A percentile compares a stretch with the other conserved stretches of the same genome.
These are phyloP conservation scores for Ceratina australensis DNA, from an alignment of 1,140 invertebrate species.

Conservation along the genomic window DNA sequence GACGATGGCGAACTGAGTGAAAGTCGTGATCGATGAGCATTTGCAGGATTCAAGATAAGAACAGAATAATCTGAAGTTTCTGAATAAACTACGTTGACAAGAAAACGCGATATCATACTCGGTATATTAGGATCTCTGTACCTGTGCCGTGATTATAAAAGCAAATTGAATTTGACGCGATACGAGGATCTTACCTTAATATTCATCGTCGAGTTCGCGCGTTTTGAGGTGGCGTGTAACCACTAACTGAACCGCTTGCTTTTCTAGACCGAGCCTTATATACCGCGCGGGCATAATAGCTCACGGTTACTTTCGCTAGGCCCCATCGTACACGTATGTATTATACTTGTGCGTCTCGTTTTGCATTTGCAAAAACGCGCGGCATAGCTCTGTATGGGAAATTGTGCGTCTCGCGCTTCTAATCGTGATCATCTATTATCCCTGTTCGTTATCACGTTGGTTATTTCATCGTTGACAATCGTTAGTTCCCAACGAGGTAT, in stretches of 20 bases:
- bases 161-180: no score
- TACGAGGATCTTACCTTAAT: constrained; percentile 68
- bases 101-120: no score
- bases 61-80: no score
- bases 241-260: constrained; percentile 77
- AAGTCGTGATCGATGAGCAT: not conserved
- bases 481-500: not conserved
- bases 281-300: constrained; percentile 75
- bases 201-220: constrained; percentile 74
- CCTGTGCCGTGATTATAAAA: no score
- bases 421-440: constrained; percentile 14
- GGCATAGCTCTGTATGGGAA: constrained; percentile 45
- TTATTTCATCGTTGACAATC: not conserved
- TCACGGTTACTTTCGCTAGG: constrained; percentile 75
- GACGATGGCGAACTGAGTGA: constrained; percentile 64
- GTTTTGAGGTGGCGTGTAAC: constrained; percentile 74
- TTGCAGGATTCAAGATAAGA: not conserved
- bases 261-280: constrained; percentile 76
- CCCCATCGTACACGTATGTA: constrained; percentile 70
- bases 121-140: no score
- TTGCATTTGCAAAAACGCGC: constrained; percentile 55
- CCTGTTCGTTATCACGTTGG: constrained; percentile 8
- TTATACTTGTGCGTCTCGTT: constrained; percentile 57
- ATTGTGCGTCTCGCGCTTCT: constrained; percentile 11
- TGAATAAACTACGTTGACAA: no score